Conservation (phyloP, 2,888 invertebrate genomes). For the Autographa gamma region DNA sequence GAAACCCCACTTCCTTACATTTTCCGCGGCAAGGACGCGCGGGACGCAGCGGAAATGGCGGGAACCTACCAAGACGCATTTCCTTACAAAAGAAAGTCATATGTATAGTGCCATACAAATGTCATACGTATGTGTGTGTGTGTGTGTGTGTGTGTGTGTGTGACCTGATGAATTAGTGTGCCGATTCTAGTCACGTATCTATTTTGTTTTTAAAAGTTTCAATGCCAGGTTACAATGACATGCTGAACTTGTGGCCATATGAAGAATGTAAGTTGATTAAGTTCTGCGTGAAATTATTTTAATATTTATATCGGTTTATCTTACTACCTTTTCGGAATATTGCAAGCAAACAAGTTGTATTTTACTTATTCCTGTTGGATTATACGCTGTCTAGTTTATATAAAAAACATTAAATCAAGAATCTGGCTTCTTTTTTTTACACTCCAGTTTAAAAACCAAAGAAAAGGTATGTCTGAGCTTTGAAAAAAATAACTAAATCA, state of each 20-base stretch:
- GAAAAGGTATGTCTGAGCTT: no score
- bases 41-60: conserved; percentile 53
- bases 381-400: no score
- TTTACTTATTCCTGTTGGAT: no score
- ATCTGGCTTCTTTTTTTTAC: no score
- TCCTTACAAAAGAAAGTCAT: conserved; percentile 56
- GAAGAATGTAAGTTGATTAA: not conserved
- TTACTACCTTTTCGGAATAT: no score
- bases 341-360: no score
- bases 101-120: conserved; percentile 1
- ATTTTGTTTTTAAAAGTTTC: conserved; percentile 45
- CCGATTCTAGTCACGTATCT: conserved; percentile 52
- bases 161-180: conserved; percentile 50
- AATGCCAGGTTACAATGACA: conserved; percentile 41
- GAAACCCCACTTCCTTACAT: conserved; percentile 50
- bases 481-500: not conserved
- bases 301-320: not conserved
- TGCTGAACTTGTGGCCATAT: conserved; percentile 21
- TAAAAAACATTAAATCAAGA: no score
- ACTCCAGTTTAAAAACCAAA: no score
- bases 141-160: conserved; percentile 56
- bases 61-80: conserved; percentile 38
- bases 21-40: conserved; percentile 48
- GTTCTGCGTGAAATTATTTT: no score
- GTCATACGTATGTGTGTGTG: conserved; percentile 20